Percentiles rank a stretch among this genome's conserved stretches.
Evolutionary conservation across 1,140 invertebrate genomes (phyloP).

Genomic region (Achatina immaculata): DNA sequence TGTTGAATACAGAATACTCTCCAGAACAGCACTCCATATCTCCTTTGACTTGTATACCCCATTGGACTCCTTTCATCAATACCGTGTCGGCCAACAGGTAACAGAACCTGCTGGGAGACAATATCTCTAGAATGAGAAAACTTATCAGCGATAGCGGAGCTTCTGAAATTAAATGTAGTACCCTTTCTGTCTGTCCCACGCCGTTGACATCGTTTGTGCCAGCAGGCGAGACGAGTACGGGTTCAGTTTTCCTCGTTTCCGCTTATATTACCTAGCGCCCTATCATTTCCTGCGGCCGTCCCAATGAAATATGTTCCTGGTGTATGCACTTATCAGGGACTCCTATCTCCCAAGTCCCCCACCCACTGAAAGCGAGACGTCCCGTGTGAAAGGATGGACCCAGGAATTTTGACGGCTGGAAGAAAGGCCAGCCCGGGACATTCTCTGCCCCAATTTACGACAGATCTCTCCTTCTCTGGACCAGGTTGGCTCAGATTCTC

Average conservation of each 20-base stretch:
- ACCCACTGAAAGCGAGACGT: not conserved
- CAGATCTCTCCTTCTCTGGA: too few relatives aligned
- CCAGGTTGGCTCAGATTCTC: too few relatives aligned
- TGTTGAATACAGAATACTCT: too few relatives aligned
- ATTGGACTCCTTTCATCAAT: too few relatives aligned
- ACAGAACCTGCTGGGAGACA: not conserved
- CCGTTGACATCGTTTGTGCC: not conserved
- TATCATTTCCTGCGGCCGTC: not conserved
- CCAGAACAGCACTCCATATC: too few relatives aligned
- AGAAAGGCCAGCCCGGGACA: not conserved
- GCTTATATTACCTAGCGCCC: not conserved
- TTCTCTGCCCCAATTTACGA: not conserved
- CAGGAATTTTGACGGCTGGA: not conserved
- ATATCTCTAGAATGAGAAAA: too few relatives aligned
- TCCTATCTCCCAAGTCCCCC: not conserved
- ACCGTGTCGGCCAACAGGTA: too few relatives aligned
- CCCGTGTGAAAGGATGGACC: not conserved
- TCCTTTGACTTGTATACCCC: too few relatives aligned
- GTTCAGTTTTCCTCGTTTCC: not conserved
- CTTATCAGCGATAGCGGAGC: not conserved
- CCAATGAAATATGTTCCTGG: not conserved
- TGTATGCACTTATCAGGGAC: not conserved
- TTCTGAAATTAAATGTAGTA: not conserved
- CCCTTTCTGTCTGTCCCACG: not conserved
- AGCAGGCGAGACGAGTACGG: not conserved